Evolutionary conservation across 2,797 vertebrate species (phyloP).

Genomic region (Lacerta viridis): DNA sequence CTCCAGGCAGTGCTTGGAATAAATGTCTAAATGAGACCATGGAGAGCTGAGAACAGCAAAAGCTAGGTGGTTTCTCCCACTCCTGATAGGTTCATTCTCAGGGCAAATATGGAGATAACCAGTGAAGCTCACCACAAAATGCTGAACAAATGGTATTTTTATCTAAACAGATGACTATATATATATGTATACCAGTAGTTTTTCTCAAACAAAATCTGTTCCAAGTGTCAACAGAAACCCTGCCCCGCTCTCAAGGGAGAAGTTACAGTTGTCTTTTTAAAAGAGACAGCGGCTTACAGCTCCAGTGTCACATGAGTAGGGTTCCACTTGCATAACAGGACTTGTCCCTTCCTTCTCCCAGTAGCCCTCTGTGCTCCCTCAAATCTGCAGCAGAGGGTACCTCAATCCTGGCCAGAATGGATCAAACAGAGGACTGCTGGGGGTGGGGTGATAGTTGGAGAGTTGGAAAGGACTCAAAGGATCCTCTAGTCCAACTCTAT

Average conservation of each 20-base stretch:
- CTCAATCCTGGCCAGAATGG: too few species aligned
- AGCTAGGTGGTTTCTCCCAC: constrained; percentile 57
- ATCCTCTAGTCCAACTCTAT: too few species aligned
- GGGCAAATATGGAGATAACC: not conserved
- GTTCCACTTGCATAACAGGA: too few species aligned
- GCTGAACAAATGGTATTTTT: constrained; percentile 14
- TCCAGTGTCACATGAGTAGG: too few species aligned
- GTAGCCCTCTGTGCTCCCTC: too few species aligned
- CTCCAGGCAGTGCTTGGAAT: too few species aligned
- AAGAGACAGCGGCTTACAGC: not conserved
- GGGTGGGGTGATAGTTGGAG: too few species aligned
- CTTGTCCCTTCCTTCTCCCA: too few species aligned
- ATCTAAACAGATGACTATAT: constrained; percentile 3
- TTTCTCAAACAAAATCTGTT: constrained; percentile 11
- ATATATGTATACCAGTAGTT: not conserved
- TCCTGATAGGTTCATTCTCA: constrained; percentile 4
- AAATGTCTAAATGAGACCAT: not conserved
- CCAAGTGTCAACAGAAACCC: not conserved
- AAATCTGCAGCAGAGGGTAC: too few species aligned
- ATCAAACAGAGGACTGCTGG: too few species aligned
- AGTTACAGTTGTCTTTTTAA: not conserved
- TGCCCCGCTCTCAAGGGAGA: not conserved
- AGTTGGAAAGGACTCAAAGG: too few species aligned
- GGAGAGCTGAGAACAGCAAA: not conserved
- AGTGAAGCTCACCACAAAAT: not conserved